phyloP scores from a whole-genome alignment of 2,888 invertebrate genomes.

The Acheta domesticus region DNA sequence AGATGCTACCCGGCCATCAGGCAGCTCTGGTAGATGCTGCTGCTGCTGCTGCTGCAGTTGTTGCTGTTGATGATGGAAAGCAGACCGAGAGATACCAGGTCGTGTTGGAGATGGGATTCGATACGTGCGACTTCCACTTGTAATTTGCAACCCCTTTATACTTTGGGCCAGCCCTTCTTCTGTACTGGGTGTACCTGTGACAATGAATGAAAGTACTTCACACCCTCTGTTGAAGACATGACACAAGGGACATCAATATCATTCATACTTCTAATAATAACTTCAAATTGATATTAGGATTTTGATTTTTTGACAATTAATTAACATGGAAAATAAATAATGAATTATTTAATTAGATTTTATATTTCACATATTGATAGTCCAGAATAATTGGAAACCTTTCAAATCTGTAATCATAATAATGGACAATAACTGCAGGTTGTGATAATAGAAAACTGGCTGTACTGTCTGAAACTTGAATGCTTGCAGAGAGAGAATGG shows the following conservation, averaged over 20 bases:
- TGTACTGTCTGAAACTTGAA: no score
- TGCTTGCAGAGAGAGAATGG: no score
- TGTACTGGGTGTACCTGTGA: conserved; percentile 29
- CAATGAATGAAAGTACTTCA: neutral
- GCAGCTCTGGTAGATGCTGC: conserved; percentile 21
- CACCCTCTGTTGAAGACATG: neutral
- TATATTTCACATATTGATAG: no score
- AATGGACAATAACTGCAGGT: no score
- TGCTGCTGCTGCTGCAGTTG: neutral
- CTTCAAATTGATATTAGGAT: no score
- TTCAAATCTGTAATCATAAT: no score
- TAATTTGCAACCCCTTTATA: conserved; percentile 75
- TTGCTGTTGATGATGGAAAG: conserved; percentile 56
- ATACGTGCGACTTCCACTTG: conserved; percentile 83
- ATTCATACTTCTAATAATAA: no score
- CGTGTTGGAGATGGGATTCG: conserved; percentile 85
- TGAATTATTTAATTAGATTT: no score
- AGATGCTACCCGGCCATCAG: conserved; percentile 38
- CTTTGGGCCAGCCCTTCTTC: conserved; percentile 54
- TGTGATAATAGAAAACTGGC: no score
- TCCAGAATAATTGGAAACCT: no score
- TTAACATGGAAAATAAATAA: no score
- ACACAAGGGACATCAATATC: neutral
- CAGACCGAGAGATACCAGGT: conserved; percentile 65
- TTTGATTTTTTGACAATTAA: no score